Conservation (phyloP, 2,888 invertebrate species). For the Allophyes oxyacanthae region DNA sequence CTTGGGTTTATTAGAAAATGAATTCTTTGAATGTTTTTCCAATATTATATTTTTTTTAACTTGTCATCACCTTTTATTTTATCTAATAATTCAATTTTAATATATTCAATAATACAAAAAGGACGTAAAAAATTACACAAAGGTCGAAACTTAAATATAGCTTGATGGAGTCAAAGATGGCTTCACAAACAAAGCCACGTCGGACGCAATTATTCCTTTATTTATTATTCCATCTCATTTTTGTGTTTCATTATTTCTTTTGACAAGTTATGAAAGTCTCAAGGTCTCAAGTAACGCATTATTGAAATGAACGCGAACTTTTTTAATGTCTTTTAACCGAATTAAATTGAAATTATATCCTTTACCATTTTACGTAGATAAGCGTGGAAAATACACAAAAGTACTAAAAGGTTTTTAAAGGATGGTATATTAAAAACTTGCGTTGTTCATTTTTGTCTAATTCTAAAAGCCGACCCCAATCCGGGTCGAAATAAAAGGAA, state of each 20-base stretch:
- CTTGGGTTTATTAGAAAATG: too few relatives aligned
- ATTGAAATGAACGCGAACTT: constrained; percentile 63
- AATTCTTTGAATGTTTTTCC: background rate
- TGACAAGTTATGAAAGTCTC: constrained; percentile 58
- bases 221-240: constrained; percentile 68
- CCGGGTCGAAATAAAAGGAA: constrained; percentile 31
- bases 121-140: constrained; percentile 34
- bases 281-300: constrained; percentile 63
- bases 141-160: constrained; percentile 40
- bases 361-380: constrained; percentile 12
- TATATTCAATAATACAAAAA: constrained; percentile 10
- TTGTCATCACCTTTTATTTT: too few relatives aligned
- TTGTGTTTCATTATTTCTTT: constrained; percentile 66
- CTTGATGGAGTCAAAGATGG: constrained; percentile 55
- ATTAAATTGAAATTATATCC: constrained; percentile 35
- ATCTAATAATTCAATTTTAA: constrained; percentile 15
- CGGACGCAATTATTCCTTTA: constrained; percentile 71
- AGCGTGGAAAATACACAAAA: constrained; percentile 10
- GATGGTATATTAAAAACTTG: constrained; percentile 28
- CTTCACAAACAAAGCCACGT: constrained; percentile 66
- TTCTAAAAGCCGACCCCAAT: constrained; percentile 27
- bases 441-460: constrained; percentile 28
- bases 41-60: too few relatives aligned
- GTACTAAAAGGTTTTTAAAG: constrained; percentile 8
- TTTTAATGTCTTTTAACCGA: constrained; percentile 44